phyloP scores from a whole-genome alignment of 2,888 invertebrate species.

The Pteria penguin region DNA sequence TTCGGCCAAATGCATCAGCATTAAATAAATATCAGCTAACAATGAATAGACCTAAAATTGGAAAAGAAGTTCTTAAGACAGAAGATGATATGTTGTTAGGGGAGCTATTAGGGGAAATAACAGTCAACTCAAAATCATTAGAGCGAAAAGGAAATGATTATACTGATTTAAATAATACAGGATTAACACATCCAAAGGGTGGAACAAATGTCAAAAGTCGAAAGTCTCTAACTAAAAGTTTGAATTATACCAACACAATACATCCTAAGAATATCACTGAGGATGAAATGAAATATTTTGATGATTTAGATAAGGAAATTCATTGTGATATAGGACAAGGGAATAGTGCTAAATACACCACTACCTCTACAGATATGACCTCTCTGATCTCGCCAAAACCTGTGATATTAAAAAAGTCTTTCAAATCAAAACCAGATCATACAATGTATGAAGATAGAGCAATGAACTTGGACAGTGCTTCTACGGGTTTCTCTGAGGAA shows the following conservation, averaged over 20 bases:
- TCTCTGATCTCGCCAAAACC: too few species aligned
- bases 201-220: conserved; percentile 10
- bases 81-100: conserved; percentile 59
- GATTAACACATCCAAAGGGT: not conserved
- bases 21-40: conserved; percentile 25
- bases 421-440: not conserved
- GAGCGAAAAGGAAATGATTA: too few species aligned
- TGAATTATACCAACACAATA: not conserved
- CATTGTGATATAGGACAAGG: conserved; percentile 1
- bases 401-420: not conserved
- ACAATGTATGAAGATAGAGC: not conserved
- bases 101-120: conserved; percentile 62
- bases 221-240: not conserved
- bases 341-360: not conserved
- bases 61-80: not conserved
- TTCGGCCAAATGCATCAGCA: conserved; percentile 13
- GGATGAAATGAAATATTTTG: conserved; percentile 33
- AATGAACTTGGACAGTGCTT: not conserved
- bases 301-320: conserved; percentile 33
- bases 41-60: conserved; percentile 14
- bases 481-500: not conserved
- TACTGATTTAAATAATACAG: not conserved
- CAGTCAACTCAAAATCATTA: not conserved
- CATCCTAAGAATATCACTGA: conserved; percentile 24
- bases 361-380: not conserved